Evolutionary conservation across 2,113 vertebrate genomes (phyloP).

Genomic region (Loxodonta africana): DNA sequence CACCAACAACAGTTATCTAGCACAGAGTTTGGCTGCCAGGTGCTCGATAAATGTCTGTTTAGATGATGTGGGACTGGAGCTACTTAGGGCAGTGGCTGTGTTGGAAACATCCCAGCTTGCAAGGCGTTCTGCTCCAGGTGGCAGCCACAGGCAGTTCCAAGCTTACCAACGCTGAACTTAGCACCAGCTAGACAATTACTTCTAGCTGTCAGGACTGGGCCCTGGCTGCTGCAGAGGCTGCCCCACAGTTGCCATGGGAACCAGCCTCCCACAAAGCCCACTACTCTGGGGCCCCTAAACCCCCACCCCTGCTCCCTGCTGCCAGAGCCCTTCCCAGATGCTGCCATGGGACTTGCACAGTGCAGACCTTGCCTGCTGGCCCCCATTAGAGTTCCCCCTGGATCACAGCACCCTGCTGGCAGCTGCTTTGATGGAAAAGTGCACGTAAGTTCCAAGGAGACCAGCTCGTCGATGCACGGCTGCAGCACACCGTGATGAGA

Average conservation of each 20-base stretch:
- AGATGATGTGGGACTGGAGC: neutral
- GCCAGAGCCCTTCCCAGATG: neutral
- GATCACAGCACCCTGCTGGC: no score
- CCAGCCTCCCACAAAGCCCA: neutral
- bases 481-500: neutral
- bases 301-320: neutral
- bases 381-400: neutral
- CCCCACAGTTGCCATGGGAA: constrained; percentile 62
- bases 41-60: neutral
- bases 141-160: neutral
- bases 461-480: neutral
- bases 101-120: neutral
- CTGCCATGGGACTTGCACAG: neutral
- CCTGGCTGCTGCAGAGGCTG: neutral
- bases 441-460: neutral
- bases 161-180: neutral
- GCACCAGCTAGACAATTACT: neutral
- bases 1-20: no score
- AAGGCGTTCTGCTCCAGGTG: neutral
- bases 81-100: neutral
- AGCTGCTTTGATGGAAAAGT: neutral
- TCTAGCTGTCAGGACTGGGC: neutral
- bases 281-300: neutral
- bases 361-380: neutral
- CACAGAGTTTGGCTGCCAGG: neutral